Conservation (phyloP, 2,113 vertebrate genomes). For the Lampris incognitus region DNA sequence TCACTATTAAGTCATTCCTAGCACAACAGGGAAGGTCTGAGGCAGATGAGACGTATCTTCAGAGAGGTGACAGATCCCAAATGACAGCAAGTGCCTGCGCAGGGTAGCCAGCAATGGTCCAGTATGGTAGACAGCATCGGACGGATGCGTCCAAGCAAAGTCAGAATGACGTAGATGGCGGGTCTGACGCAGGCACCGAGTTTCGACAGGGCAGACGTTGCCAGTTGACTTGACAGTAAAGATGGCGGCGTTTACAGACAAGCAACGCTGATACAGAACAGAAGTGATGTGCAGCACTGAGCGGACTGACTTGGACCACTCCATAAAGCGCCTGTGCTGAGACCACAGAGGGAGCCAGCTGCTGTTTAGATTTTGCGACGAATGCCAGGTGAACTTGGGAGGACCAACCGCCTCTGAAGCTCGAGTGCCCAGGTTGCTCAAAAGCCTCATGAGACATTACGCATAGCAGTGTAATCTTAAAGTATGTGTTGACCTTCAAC, state of each 20-base stretch:
- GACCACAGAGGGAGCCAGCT: conserved; percentile 1
- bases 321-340: background rate
- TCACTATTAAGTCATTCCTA: background rate
- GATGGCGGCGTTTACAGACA: background rate
- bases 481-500: conserved; percentile 49
- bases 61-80: conserved; percentile 1
- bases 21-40: background rate
- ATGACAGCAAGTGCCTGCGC: background rate
- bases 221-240: conserved; percentile 10
- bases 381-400: conserved; percentile 19
- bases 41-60: background rate
- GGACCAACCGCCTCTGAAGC: background rate
- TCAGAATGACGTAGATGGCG: conserved; percentile 1
- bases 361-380: background rate
- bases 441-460: conserved; percentile 2
- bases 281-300: background rate
- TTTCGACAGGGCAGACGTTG: background rate
- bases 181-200: conserved; percentile 2
- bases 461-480: conserved; percentile 32
- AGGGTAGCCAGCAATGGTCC: conserved; percentile 9
- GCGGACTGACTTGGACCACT: background rate
- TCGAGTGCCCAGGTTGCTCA: background rate
- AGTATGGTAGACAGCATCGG: background rate
- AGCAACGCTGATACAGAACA: conserved; percentile 10
- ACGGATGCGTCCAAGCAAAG: conserved; percentile 1